Percentiles rank a stretch among this genome's conserved stretches.
Evolutionary conservation across 2,888 invertebrate genomes (phyloP).

Genomic region (Cheilosia soror): DNA sequence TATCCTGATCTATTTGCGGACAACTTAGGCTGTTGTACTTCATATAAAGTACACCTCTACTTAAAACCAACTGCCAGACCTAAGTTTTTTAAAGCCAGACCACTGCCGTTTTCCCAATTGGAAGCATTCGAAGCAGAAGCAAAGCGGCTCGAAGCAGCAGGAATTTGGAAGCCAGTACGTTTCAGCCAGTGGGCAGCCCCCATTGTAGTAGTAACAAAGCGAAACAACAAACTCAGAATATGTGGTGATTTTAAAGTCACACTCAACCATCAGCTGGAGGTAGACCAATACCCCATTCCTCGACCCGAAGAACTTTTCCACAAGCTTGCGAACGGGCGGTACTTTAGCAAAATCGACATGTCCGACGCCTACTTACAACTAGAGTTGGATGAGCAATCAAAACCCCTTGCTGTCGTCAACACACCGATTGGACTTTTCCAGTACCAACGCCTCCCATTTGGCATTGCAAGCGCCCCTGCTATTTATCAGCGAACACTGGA

Average conservation of each 20-base stretch:
- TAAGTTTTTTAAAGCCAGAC: constrained; percentile 40
- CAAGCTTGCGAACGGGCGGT: constrained; percentile 67
- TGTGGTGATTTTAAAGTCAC: constrained; percentile 56
- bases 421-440: neutral
- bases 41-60: no score
- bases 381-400: constrained; percentile 77
- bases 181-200: constrained; percentile 80
- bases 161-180: constrained; percentile 59
- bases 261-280: constrained; percentile 74
- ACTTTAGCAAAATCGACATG: constrained; percentile 77
- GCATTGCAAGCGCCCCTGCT: constrained; percentile 80
- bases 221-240: constrained; percentile 76
- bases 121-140: constrained; percentile 69
- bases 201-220: constrained; percentile 78
- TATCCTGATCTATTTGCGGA: no score
- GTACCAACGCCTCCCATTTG: constrained; percentile 80
- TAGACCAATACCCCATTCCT: constrained; percentile 73
- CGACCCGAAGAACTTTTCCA: constrained; percentile 76
- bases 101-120: constrained; percentile 73
- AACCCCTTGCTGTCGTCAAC: no score
- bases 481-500: constrained; percentile 76
- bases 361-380: constrained; percentile 80
- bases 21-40: no score
- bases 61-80: no score
- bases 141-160: constrained; percentile 52